Evolutionary conservation across 2,888 invertebrate genomes (phyloP).

Genomic region (Xestoiulus laeticollis): DNA sequence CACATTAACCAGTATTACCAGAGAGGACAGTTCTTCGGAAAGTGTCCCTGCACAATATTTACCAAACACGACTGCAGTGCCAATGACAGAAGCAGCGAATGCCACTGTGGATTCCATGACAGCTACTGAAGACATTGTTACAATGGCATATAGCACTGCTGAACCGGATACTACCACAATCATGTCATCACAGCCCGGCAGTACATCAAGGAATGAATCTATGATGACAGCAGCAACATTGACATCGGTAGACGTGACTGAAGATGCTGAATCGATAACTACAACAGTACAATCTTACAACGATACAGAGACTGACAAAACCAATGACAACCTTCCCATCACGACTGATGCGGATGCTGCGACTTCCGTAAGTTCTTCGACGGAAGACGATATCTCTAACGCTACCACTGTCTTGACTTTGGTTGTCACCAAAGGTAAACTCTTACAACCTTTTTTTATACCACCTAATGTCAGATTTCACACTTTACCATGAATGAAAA

Average conservation of each 20-base stretch:
- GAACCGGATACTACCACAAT: not conserved
- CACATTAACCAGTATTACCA: not conserved
- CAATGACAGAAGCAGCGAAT: not conserved
- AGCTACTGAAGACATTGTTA: not conserved
- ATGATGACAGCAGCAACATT: no score
- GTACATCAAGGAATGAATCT: not conserved
- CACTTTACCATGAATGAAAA: no score
- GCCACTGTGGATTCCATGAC: not conserved
- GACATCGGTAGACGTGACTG: not conserved
- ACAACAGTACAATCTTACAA: not conserved
- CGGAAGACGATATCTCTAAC: not conserved
- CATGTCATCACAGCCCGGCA: not conserved
- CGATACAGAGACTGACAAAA: not conserved
- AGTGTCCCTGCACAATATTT: not conserved
- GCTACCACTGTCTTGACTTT: not conserved
- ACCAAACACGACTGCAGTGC: not conserved
- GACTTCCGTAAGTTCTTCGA: not conserved
- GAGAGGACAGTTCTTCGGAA: not conserved
- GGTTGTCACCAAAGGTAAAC: slow-evolving; percentile 12
- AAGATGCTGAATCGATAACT: not conserved
- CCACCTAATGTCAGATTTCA: not conserved
- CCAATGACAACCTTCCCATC: not conserved
- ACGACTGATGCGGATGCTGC: not conserved
- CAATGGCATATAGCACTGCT: not conserved
- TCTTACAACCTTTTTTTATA: not conserved